These are phyloP conservation scores for Exephanes ischioxanthus DNA, from an alignment of 2,888 invertebrate genomes.

Conservation along the genomic window DNA sequence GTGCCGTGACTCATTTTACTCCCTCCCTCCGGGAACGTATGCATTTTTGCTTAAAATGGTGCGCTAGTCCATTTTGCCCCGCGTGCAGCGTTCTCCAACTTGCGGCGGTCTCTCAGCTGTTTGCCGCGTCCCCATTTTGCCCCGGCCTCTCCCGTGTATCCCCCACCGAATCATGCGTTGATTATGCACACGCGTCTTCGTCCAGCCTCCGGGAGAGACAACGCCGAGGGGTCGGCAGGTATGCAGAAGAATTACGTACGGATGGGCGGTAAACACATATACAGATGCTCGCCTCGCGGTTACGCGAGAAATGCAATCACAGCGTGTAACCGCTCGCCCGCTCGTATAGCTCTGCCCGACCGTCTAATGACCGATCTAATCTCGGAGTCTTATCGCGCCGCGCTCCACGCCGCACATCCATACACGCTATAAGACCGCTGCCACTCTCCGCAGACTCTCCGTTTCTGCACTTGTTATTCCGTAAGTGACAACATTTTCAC, in stretches of 20 bases:
- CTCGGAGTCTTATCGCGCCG: slow-evolving; percentile 31
- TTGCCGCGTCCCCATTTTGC: no score
- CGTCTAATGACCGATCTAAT: slow-evolving; percentile 49
- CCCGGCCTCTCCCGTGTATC: neutral
- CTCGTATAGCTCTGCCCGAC: slow-evolving; percentile 1
- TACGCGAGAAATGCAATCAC: slow-evolving; percentile 61
- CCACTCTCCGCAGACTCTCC: slow-evolving; percentile 1
- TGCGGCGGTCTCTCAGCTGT: no score
- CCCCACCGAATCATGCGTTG: slow-evolving; percentile 36
- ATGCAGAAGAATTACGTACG: neutral
- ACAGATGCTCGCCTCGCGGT: slow-evolving; percentile 28
- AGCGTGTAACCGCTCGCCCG: slow-evolving; percentile 27
- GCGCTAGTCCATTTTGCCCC: no score
- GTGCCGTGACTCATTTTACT: no score
- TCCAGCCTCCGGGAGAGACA: slow-evolving; percentile 1
- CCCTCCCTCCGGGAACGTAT: no score
- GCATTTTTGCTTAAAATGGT: no score
- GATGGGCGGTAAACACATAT: slow-evolving; percentile 32
- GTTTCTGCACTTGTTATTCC: slow-evolving; percentile 33
- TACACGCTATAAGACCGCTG: neutral
- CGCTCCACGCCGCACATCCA: neutral
- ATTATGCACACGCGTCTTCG: slow-evolving; percentile 57
- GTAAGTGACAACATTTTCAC: slow-evolving; percentile 56
- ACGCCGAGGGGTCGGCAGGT: neutral
- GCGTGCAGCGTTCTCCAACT: no score